Conservation (phyloP, 1,140 invertebrate species). For the Drosophila pseudoananassae region DNA sequence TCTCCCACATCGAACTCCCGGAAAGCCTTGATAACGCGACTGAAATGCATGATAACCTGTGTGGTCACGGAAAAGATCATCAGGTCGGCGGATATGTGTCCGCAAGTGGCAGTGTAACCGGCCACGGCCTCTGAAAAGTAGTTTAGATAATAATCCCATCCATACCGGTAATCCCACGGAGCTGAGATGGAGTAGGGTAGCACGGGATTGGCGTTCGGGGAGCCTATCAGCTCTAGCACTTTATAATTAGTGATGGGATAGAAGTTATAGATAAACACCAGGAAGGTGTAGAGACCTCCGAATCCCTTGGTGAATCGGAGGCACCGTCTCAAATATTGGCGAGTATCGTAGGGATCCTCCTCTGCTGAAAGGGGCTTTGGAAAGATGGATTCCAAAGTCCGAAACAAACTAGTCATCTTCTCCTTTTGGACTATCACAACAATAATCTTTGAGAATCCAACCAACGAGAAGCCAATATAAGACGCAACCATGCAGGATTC, state of each 20-base stretch:
- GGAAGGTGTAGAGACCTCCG: constrained; percentile 29
- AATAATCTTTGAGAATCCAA: constrained; percentile 57
- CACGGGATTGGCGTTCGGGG: constrained; percentile 14
- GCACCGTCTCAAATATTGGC: constrained; percentile 17
- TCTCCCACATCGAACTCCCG: constrained; percentile 16
- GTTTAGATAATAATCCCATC: constrained; percentile 35
- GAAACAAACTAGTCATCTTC: constrained; percentile 32
- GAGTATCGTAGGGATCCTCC: constrained; percentile 33
- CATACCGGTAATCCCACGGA: constrained; percentile 52
- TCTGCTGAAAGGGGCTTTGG: constrained; percentile 16
- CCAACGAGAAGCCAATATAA: constrained; percentile 59
- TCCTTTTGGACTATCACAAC: constrained; percentile 43
- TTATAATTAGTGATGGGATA: constrained; percentile 39
- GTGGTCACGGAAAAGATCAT: constrained; percentile 56
- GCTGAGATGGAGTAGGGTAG: constrained; percentile 51
- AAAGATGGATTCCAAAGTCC: constrained; percentile 43
- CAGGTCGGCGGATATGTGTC: constrained; percentile 59
- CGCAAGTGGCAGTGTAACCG: constrained; percentile 52
- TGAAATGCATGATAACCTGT: constrained; percentile 70
- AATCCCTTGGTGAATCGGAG: constrained; percentile 40
- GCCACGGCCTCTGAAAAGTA: constrained; percentile 45
- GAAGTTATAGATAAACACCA: constrained; percentile 59
- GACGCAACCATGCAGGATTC: constrained; percentile 57
- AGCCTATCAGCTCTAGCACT: constrained; percentile 9
- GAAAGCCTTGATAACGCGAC: constrained; percentile 36